phyloP scores from a whole-genome alignment of 2,797 vertebrate species.

The Morelia viridis region DNA sequence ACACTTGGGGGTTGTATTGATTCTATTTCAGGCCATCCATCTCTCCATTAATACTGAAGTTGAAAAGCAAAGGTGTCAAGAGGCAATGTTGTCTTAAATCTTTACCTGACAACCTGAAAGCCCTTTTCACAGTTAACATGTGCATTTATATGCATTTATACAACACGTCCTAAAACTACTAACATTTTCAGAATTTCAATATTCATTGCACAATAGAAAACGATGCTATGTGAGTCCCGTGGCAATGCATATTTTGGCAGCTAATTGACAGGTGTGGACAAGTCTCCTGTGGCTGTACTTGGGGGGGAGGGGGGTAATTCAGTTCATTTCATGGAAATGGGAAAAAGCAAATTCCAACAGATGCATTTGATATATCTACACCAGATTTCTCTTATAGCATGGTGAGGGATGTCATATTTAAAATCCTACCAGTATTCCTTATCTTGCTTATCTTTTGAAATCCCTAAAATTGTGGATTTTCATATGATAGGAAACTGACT shows the following conservation, averaged over 20 bases:
- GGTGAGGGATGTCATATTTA: not conserved
- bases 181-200: not conserved
- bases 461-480: not conserved
- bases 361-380: too few relatives aligned
- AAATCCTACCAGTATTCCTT: not conserved
- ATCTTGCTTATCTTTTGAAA: not conserved
- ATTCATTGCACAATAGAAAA: not conserved
- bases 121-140: not conserved
- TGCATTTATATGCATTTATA: not conserved
- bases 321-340: too few relatives aligned
- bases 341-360: too few relatives aligned
- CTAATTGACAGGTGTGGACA: not conserved
- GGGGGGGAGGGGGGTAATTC: not conserved
- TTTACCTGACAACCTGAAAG: not conserved
- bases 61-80: not conserved
- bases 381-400: too few relatives aligned
- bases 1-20: constrained; percentile 4
- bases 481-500: not conserved
- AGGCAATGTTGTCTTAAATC: not conserved
- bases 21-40: constrained; percentile 16
- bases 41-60: not conserved
- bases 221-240: not conserved
- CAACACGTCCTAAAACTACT: not conserved
- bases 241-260: not conserved
- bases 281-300: not conserved